Percentiles rank a stretch among this genome's conserved stretches.
Evolutionary conservation across 2,888 invertebrate species (phyloP).

Genomic region (Micoletzkya japonica): DNA sequence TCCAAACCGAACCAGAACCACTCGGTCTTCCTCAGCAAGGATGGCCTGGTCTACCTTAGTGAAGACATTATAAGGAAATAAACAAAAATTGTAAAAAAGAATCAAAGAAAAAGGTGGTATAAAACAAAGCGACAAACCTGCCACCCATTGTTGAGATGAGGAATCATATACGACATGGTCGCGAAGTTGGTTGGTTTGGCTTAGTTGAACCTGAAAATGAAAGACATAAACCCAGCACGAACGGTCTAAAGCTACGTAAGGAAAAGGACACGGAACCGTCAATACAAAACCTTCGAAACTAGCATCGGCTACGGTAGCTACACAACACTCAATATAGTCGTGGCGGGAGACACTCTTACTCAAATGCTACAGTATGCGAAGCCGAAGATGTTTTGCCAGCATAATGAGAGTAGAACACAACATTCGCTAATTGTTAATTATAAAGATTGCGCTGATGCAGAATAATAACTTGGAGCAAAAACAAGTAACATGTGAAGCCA

Average conservation of each 20-base stretch:
- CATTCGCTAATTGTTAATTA: neutral
- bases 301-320: no score
- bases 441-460: neutral
- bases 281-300: no score
- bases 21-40: slow-evolving; percentile 94
- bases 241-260: neutral
- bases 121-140: slow-evolving; percentile 69
- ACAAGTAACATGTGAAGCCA: no score
- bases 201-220: neutral
- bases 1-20: slow-evolving; percentile 95
- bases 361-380: no score
- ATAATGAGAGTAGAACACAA: neutral
- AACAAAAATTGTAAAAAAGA: neutral
- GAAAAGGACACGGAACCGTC: neutral
- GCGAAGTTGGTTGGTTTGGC: neutral
- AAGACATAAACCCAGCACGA: neutral
- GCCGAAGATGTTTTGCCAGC: neutral
- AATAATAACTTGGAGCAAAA: no score
- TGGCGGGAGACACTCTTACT: no score
- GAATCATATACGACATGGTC: slow-evolving; percentile 96
- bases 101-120: neutral
- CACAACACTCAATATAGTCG: no score
- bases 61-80: neutral
- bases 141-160: slow-evolving; percentile 99
- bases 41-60: slow-evolving; percentile 89